Evolutionary conservation across 1,140 invertebrate species (phyloP), one percentile per base, ranked within the genome.

Genomic region (Musca vetustissima): DNA sequence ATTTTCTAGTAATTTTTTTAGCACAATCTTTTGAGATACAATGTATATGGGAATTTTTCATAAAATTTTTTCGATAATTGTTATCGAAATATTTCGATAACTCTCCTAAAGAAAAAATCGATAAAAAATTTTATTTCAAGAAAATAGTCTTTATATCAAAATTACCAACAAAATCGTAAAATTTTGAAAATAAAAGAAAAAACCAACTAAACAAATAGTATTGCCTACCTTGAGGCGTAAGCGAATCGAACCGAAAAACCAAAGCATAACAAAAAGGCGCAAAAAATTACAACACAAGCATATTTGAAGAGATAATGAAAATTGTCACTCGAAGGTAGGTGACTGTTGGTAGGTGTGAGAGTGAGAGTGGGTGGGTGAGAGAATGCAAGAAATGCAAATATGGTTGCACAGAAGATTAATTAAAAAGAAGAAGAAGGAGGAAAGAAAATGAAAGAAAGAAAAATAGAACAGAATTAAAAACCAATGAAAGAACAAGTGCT

Each of bases 201-300:
- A 59, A 59, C n/a, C n/a, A n/a, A n/a, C n/a, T n/a, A 1, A 59
- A 32, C 28, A 59, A 49, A 49, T 6, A 49, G 28, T 19, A 61
- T n/a, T 61, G 57, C 57, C 36, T 61, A 61, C 28, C 43, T 61
- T 36, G 36, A 14, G 25, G 57, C 28, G 25, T 36, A 36, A 59
- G 7, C 28, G 24, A 59, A 17, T 59, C 24, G 28, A 59, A 59
- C 25, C 55, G 28, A n/a, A 59, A 59, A 28, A n/a, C n/a, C 14
- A 13, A 19, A 17, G 43, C 21, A 32, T 36, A 24, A 61, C 28
- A 61, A 61, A 32, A 1, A 32, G 28, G 15, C 11, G 28, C 15
- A 61, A 61, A 21, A n/a, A 59, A 4, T 2, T 6, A 49, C 48
- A 52, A 19, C 17, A 52, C 49, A 4, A 61, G 24, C 21, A 57